A percentile compares a stretch with the other conserved stretches of the same genome.
Evolutionary conservation across 1,140 invertebrate species (phyloP).

Genomic region (Sweltsa coloradensis): DNA sequence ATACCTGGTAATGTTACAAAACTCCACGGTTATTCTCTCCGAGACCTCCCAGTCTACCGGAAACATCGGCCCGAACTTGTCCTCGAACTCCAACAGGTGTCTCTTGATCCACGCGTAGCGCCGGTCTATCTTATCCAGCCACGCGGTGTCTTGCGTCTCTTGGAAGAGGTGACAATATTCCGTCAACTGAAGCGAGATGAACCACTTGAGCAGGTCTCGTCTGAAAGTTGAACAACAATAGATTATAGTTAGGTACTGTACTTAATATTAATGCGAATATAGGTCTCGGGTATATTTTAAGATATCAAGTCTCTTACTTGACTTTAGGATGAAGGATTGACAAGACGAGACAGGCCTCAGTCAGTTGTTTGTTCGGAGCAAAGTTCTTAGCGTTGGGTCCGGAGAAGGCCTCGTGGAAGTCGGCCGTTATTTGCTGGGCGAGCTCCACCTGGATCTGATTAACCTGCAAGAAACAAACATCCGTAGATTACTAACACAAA

Average conservation of each 20-base stretch:
- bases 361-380: conserved; percentile 58
- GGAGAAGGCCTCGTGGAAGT: conserved; percentile 88
- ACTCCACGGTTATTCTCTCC: conserved; percentile 84
- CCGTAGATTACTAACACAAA: conserved; percentile 30
- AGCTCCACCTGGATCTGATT: conserved; percentile 72
- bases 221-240: conserved; percentile 23
- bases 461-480: conserved; percentile 40
- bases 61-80: conserved; percentile 81
- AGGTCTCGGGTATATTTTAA: too few relatives aligned
- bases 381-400: conserved; percentile 58
- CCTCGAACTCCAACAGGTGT: conserved; percentile 92
- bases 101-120: conserved; percentile 95
- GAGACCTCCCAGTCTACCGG: conserved; percentile 90
- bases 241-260: too few relatives aligned
- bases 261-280: too few relatives aligned
- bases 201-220: conserved; percentile 80
- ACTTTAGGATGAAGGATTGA: conserved; percentile 84
- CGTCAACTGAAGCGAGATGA: conserved; percentile 72
- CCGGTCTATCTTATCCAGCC: conserved; percentile 93
- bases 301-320: conserved; percentile 58
- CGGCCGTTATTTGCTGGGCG: conserved; percentile 82
- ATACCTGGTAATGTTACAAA: conserved; percentile 63
- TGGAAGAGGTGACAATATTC: conserved; percentile 93
- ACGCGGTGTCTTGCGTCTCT: conserved; percentile 88
- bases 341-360: conserved; percentile 86